Evolutionary conservation across 2,797 vertebrate genomes (phyloP).

Genomic region (Poecilia gillii): DNA sequence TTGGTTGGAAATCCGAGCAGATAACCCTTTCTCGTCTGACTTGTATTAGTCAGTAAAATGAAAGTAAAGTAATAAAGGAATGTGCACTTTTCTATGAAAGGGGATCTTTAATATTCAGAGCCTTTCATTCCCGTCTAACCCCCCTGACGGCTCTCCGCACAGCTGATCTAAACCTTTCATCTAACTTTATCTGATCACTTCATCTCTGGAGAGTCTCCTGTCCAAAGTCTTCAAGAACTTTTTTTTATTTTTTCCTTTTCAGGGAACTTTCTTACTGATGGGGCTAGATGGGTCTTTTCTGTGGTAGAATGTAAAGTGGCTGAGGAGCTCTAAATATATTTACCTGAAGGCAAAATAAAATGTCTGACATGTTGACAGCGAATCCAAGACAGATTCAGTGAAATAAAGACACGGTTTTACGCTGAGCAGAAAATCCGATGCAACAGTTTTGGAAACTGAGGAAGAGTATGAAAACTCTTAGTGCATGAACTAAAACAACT

Average conservation of each 20-base stretch:
- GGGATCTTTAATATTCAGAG: constrained; percentile 27
- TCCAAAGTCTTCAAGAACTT: constrained; percentile 8
- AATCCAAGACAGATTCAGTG: neutral
- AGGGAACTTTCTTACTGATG: constrained; percentile 4
- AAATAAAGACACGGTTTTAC: neutral
- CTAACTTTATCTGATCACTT: constrained; percentile 22
- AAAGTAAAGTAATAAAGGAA: constrained; percentile 7
- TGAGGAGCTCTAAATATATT: neutral
- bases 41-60: neutral
- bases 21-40: neutral
- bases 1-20: constrained; percentile 7
- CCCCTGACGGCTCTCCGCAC: constrained; percentile 2
- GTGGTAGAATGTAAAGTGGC: neutral
- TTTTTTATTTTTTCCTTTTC: neutral
- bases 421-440: neutral
- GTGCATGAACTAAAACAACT: neutral
- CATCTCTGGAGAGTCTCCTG: constrained; percentile 21
- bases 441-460: neutral
- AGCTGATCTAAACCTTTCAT: constrained; percentile 14
- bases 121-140: constrained; percentile 2
- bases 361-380: neutral
- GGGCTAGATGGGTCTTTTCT: neutral
- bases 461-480: neutral
- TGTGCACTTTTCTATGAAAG: constrained; percentile 2
- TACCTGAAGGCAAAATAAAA: neutral